Conservation (phyloP, 2,888 invertebrate genomes). For the Perdita meconis region DNA sequence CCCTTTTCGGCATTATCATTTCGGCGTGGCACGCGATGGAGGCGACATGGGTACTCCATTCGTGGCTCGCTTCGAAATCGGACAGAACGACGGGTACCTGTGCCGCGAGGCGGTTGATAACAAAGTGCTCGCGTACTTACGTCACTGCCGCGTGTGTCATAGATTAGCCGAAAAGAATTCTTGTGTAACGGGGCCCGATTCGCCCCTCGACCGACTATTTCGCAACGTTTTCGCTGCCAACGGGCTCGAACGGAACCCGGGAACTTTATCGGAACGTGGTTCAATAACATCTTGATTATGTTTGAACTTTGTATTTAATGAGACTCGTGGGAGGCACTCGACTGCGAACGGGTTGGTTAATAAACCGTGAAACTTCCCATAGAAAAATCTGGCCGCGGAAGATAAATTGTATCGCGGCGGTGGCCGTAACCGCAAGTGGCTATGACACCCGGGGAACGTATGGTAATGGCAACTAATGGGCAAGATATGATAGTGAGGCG, state of each 20-base stretch:
- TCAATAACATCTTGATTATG: no score
- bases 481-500: conserved; percentile 62
- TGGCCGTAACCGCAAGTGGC: conserved; percentile 55
- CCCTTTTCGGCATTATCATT: conserved; percentile 69
- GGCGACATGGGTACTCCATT: conserved; percentile 36
- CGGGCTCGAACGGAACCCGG: no score
- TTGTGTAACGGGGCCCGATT: conserved; percentile 27
- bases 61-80: conserved; percentile 13
- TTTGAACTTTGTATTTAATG: background rate
- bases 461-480: conserved; percentile 62
- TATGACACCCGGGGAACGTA: conserved; percentile 53
- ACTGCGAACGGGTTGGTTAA: background rate
- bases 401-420: conserved; percentile 66
- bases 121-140: conserved; percentile 25
- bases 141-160: conserved; percentile 45
- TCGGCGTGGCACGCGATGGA: conserved; percentile 28
- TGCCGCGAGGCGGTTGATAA: conserved; percentile 33
- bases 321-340: background rate
- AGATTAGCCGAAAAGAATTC: conserved; percentile 49
- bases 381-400: conserved; percentile 42
- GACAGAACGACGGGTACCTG: conserved; percentile 25
- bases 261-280: no score
- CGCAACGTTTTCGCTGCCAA: background rate
- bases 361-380: conserved; percentile 14
- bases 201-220: background rate